Conservation (phyloP, 2,888 invertebrate species). For the Sinohyriopsis cumingii region DNA sequence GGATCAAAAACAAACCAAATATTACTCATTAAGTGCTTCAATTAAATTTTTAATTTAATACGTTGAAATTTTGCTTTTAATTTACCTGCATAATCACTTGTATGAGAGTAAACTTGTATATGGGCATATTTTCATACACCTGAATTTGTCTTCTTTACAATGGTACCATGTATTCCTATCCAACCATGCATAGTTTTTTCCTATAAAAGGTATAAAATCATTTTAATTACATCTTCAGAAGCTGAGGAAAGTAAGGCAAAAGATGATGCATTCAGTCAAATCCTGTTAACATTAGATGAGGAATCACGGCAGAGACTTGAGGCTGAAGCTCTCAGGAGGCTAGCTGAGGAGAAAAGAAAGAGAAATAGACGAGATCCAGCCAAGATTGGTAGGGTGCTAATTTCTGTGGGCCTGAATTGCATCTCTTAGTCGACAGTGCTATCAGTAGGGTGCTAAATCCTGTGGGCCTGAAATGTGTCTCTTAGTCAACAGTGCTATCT, state of each 20-base stretch:
- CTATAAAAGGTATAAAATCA: too few species aligned
- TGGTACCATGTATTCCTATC: too few species aligned
- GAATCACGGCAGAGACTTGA: constrained; percentile 13
- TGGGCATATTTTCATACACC: too few species aligned
- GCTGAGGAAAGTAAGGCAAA: constrained; percentile 26
- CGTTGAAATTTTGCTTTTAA: too few species aligned
- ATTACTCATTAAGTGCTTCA: too few species aligned
- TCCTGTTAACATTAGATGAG: constrained; percentile 3
- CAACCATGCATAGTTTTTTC: too few species aligned
- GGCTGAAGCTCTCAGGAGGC: constrained; percentile 21
- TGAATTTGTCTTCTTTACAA: too few species aligned
- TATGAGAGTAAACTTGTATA: too few species aligned
- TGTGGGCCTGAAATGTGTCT: background rate
- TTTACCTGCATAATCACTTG: too few species aligned
- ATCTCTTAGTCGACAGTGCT: background rate
- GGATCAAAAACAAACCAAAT: too few species aligned
- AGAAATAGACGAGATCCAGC: constrained; percentile 44
- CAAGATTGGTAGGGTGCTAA: constrained; percentile 32
- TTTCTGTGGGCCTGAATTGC: background rate
- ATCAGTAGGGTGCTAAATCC: background rate
- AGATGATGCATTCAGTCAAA: constrained; percentile 16
- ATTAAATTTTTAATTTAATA: too few species aligned
- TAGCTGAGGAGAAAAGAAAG: constrained; percentile 42
- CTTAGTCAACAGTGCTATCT: background rate
- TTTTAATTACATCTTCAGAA: constrained; percentile 3